Conservation (phyloP, 2,797 vertebrate species). For the Fistularia commersonii region DNA sequence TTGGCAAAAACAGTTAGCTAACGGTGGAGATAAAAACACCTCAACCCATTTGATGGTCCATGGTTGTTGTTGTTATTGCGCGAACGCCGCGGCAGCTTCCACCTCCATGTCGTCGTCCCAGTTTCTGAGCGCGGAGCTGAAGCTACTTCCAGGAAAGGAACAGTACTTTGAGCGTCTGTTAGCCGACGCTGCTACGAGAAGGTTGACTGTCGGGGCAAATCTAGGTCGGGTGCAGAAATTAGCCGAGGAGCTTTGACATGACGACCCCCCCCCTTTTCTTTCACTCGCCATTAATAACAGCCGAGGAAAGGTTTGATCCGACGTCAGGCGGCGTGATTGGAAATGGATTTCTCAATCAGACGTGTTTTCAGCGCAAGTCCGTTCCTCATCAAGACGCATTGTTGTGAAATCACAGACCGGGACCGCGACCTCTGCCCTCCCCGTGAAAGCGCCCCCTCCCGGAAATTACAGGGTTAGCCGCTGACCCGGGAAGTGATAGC, state of each 20-base stretch:
- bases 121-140: too few species aligned
- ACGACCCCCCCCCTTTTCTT: constrained; percentile 15
- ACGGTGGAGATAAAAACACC: too few species aligned
- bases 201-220: constrained; percentile 26
- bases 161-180: too few species aligned
- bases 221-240: constrained; percentile 29
- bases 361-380: constrained; percentile 47
- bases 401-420: constrained; percentile 71
- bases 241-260: constrained; percentile 9
- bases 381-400: constrained; percentile 72
- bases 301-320: constrained; percentile 36
- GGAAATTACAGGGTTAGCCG: constrained; percentile 57
- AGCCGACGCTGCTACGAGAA: too few species aligned
- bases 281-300: constrained; percentile 27
- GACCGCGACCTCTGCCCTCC: constrained; percentile 60
- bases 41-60: too few species aligned
- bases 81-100: too few species aligned
- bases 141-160: too few species aligned
- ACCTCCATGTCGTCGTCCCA: too few species aligned
- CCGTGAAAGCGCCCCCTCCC: constrained; percentile 49
- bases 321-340: constrained; percentile 45
- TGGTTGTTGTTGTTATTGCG: too few species aligned
- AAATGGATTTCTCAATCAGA: constrained; percentile 71
- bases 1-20: too few species aligned
- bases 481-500: constrained; percentile 37